These are phyloP conservation scores for Cheiracanthium punctorium DNA, from an alignment of 2,888 invertebrate species.

Conservation along the genomic window DNA sequence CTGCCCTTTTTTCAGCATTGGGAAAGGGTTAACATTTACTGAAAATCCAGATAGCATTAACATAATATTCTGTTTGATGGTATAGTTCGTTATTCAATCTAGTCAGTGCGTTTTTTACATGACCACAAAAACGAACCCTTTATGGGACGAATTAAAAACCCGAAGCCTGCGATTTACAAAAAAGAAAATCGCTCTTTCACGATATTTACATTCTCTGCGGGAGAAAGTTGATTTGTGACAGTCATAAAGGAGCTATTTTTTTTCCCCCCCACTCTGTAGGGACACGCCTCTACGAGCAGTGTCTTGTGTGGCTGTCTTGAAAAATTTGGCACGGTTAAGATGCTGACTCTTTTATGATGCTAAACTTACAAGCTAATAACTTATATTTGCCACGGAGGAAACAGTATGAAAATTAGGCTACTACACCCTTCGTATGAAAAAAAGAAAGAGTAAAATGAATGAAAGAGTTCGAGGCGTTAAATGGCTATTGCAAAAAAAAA, in stretches of 20 bases:
- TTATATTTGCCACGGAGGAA: not conserved
- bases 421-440: no score
- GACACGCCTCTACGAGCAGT: not conserved
- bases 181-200: not conserved
- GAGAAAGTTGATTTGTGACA: conserved; percentile 48
- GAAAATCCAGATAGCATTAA: no score
- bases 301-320: not conserved
- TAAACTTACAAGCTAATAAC: not conserved
- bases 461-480: no score
- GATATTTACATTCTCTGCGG: conserved; percentile 18
- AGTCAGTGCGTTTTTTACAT: no score
- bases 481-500: no score
- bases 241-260: conserved; percentile 32
- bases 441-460: no score
- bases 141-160: no score
- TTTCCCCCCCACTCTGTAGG: not conserved
- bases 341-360: not conserved
- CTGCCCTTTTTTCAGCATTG: no score
- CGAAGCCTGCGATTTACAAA: not conserved
- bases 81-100: no score
- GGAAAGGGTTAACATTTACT: no score
- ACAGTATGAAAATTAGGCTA: not conserved
- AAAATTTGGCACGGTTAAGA: conserved; percentile 1
- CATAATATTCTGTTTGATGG: no score
- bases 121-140: no score